These are phyloP conservation scores for Alviniconcha strummeri DNA, from an alignment of 2,888 invertebrate species.

Conservation along the genomic window DNA sequence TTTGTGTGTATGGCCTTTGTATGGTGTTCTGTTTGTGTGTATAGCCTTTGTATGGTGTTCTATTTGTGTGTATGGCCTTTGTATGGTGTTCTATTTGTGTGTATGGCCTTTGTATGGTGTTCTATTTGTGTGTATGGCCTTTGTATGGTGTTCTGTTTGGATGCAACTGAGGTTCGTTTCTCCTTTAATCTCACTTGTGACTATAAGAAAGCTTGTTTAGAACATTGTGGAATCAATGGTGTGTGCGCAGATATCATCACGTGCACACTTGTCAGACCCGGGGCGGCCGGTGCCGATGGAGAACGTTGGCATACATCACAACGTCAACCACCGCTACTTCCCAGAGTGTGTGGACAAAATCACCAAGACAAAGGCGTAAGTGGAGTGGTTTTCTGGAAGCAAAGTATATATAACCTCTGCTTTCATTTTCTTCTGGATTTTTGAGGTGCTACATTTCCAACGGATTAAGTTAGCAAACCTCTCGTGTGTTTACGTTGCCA, in stretches of 20 bases:
- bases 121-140: too few species aligned
- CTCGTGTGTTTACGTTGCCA: neutral
- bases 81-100: neutral
- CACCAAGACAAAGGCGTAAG: slow-evolving; percentile 87
- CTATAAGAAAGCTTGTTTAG: too few species aligned
- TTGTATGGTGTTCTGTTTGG: too few species aligned
- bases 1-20: neutral
- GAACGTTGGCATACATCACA: slow-evolving; percentile 81
- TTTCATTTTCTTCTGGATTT: neutral
- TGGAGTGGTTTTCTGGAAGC: slow-evolving; percentile 45
- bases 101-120: neutral
- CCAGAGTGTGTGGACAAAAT: slow-evolving; percentile 88
- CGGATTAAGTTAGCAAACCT: neutral
- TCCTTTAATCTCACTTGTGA: too few species aligned
- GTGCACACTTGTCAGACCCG: slow-evolving; percentile 66
- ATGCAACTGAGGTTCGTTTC: too few species aligned
- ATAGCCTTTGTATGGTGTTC: neutral
- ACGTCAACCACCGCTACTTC: slow-evolving; percentile 84
- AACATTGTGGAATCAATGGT: too few species aligned
- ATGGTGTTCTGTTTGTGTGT: neutral
- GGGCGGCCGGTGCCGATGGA: slow-evolving; percentile 86
- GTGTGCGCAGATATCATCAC: slow-evolving; percentile 40
- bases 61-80: neutral
- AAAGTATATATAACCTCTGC: neutral
- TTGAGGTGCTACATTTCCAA: neutral